Evolutionary conservation across 2,888 invertebrate species (phyloP), one percentile per base, ranked within the genome.

Genomic region (Monopis laevigella): DNA sequence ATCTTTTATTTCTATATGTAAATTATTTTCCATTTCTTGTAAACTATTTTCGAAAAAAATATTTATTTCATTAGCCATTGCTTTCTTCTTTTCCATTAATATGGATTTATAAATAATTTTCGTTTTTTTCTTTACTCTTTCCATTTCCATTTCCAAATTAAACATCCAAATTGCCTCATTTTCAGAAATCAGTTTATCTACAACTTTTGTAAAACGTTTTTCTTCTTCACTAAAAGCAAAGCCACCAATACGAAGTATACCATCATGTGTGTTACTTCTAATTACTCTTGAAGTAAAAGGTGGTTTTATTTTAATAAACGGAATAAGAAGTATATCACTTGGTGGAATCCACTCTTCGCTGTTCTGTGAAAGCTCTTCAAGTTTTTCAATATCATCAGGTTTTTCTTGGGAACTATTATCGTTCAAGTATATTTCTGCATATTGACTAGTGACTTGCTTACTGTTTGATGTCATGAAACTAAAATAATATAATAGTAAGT

Each of bases 261-360:
- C 78, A 56, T 68, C 56, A 46, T 80, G 78, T 24, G 78, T 65
- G 46, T 53, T 63, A 2, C 70, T 74, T 55, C 74, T 63, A 11
- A 65, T 67, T 42, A 74, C 69, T 62, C 72, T 78, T 1, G 78
- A 75, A 11, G 80, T 80, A 46, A 78, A 74, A 0, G 80, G 80
- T 26, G 77, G 72, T 18, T 56, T 55, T 6, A 80, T 51, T 38
- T 72, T 62, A 45, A 78, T 36, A 47, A 57, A 59, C 12, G 63
- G 72, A 46, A 75, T 66, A 27, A 80, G 49, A 42, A 62, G 51
- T n/a, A n/a, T n/a, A 49, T 80, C 80, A 51, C 80, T 80, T 6
- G 80, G 80, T 27, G 80, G 80, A 32, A 55, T 49, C 78, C 80
- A 80, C 26, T 56, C 52, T 45, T 56, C 52, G 11, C 46, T 32